These are phyloP conservation scores for Premnoplex brunnescens DNA, from an alignment of 2,797 vertebrate genomes.

Conservation along the genomic window DNA sequence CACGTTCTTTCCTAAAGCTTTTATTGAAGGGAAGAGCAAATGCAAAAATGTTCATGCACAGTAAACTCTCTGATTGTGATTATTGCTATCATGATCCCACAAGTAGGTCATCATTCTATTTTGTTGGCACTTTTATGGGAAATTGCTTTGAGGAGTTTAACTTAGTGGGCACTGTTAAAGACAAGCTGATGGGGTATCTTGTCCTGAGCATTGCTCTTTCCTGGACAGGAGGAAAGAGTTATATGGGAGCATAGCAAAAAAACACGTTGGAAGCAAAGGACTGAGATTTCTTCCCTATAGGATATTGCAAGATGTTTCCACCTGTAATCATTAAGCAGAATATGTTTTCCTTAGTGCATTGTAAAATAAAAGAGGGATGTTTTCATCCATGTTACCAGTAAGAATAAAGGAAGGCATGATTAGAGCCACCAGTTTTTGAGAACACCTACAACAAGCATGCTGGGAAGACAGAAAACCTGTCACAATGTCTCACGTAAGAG, in stretches of 20 bases:
- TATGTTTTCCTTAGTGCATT: not conserved
- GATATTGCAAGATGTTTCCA: not conserved
- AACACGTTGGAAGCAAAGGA: not conserved
- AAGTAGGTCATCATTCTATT: fast-evolving
- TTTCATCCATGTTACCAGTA: not conserved
- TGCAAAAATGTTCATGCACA: not conserved
- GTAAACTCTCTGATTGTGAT: not conserved
- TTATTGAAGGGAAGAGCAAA: not conserved
- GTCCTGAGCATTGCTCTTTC: not conserved
- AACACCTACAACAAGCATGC: not conserved
- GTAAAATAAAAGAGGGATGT: not conserved
- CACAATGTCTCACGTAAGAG: conserved; percentile 5
- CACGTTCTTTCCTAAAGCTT: not conserved
- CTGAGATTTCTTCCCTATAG: not conserved
- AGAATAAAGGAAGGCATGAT: not conserved
- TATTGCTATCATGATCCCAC: not conserved
- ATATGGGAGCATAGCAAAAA: not conserved
- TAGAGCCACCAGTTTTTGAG: conserved; percentile 37
- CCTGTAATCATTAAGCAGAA: not conserved
- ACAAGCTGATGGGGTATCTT: not conserved
- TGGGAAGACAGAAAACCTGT: conserved; percentile 49
- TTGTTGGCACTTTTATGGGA: not conserved
- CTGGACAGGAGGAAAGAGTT: not conserved
- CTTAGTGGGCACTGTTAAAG: not conserved
- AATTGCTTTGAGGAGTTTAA: not conserved